Percentiles rank a stretch among this genome's conserved stretches.
Conservation (phyloP, 2,113 vertebrate genomes). For the Poicephalus meyeri region DNA sequence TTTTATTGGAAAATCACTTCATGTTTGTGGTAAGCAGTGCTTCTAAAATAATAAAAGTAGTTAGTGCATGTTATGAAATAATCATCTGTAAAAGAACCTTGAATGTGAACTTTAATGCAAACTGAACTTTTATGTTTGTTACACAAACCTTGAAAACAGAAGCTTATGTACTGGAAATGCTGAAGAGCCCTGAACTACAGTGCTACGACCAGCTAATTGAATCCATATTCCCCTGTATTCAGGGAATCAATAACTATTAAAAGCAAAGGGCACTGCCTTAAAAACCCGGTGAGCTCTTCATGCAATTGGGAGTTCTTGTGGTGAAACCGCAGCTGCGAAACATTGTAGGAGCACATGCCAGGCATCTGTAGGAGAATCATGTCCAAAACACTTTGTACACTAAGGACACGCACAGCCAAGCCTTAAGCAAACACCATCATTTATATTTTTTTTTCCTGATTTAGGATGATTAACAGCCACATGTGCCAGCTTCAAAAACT, state of each 20-base stretch:
- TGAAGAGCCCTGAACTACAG: conserved; percentile 28
- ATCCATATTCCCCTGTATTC: conserved; percentile 20
- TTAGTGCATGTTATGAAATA: background rate
- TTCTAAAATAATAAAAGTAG: conserved; percentile 22
- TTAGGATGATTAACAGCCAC: background rate
- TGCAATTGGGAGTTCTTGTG: background rate
- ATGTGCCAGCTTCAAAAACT: background rate
- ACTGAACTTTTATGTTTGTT: background rate
- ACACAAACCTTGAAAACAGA: conserved; percentile 14
- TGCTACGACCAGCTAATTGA: conserved; percentile 42
- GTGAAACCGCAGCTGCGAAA: background rate
- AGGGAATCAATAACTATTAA: conserved; percentile 49
- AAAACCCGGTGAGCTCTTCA: background rate
- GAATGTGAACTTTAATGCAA: background rate
- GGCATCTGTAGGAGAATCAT: background rate
- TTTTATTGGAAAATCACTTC: background rate
- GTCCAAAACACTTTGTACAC: background rate
- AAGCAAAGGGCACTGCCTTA: conserved; percentile 19
- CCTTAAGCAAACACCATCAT: background rate
- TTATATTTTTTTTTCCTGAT: background rate
- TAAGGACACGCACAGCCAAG: background rate
- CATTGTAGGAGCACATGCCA: background rate
- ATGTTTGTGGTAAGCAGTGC: background rate
- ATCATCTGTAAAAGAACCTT: background rate
- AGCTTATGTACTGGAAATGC: conserved; percentile 10